Conservation (phyloP, 2,888 invertebrate genomes). For the Automeris io region DNA sequence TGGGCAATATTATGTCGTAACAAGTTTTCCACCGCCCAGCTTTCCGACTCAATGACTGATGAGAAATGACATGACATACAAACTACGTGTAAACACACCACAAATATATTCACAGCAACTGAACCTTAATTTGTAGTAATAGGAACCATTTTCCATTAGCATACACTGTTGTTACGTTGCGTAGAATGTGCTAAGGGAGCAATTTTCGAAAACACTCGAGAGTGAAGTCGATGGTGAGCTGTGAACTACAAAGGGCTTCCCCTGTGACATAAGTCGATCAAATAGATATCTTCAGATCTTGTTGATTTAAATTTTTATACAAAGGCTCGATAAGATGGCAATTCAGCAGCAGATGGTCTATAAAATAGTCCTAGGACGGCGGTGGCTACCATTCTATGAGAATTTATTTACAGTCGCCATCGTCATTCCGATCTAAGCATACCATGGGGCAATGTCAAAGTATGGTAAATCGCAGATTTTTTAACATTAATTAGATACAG, state of each 20-base stretch:
- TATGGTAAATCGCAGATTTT: too few relatives aligned
- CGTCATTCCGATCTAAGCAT: too few relatives aligned
- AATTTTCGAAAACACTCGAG: background rate
- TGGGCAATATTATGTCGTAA: background rate
- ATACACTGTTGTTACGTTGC: background rate
- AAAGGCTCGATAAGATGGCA: too few relatives aligned
- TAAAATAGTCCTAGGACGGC: too few relatives aligned
- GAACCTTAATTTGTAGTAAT: background rate
- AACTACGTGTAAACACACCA: background rate
- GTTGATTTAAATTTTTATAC: background rate
- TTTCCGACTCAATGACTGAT: conserved; percentile 1
- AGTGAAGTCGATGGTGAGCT: background rate
- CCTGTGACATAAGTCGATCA: background rate
- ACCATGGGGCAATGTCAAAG: too few relatives aligned
- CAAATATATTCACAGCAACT: background rate
- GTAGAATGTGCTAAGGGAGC: background rate
- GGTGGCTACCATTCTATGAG: too few relatives aligned
- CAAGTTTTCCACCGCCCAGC: background rate
- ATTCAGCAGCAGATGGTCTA: too few relatives aligned
- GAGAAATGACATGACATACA: background rate
- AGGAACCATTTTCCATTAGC: background rate
- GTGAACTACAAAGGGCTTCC: background rate
- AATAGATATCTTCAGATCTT: background rate
- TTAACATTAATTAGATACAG: too few relatives aligned
- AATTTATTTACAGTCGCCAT: too few relatives aligned